phyloP scores from a whole-genome alignment of 1,140 invertebrate genomes.

The Cylas formicarius region DNA sequence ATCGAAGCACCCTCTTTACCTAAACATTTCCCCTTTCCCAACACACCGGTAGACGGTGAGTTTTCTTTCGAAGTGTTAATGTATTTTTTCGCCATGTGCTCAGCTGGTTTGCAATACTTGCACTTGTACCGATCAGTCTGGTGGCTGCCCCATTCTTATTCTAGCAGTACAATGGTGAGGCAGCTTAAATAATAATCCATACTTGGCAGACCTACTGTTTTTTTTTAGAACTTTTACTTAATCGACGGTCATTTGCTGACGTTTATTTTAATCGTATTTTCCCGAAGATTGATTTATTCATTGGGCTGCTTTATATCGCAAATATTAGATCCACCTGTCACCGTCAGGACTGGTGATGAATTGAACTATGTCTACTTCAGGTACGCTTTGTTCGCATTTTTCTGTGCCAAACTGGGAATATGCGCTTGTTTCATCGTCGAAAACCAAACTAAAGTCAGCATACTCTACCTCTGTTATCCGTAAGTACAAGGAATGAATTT shows the following conservation, averaged over 20 bases:
- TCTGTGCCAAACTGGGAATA: conserved; percentile 11
- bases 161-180: conserved; percentile 75
- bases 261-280: conserved; percentile 74
- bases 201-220: conserved; percentile 5
- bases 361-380: conserved; percentile 22
- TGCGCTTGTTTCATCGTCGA: conserved; percentile 11
- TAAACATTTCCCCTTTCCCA: conserved; percentile 79
- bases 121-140: conserved; percentile 95
- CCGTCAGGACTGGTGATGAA: too few relatives aligned
- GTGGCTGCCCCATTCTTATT: conserved; percentile 92
- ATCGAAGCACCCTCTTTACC: conserved; percentile 44
- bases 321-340: too few relatives aligned
- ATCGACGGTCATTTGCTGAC: conserved; percentile 81
- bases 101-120: conserved; percentile 77
- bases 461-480: conserved; percentile 83
- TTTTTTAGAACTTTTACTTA: conserved; percentile 87
- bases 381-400: conserved; percentile 30
- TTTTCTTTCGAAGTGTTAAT: conserved; percentile 82
- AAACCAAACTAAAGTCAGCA: conserved; percentile 59
- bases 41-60: conserved; percentile 73
- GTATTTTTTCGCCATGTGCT: conserved; percentile 69
- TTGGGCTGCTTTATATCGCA: too few relatives aligned
- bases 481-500: conserved; percentile 53
- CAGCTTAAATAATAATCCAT: conserved; percentile 9
- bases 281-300: conserved; percentile 64